Percentiles rank a stretch among this genome's conserved stretches.
Conservation (phyloP, 2,888 invertebrate genomes). For the Leucania comma region DNA sequence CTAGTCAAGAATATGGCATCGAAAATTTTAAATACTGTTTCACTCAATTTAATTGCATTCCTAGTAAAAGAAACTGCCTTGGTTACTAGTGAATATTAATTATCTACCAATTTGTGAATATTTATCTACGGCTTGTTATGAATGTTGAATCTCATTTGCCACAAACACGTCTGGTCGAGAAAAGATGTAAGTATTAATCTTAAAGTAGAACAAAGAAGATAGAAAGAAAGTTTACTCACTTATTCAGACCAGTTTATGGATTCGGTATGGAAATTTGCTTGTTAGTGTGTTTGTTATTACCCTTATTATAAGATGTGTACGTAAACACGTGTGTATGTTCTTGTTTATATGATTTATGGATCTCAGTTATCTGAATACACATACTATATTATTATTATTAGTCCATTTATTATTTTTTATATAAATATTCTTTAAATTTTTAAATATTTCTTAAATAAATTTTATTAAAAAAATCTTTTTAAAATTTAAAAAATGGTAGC, state of each 20-base stretch:
- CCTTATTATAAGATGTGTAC: no score
- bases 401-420: no score
- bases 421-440: no score
- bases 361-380: no score
- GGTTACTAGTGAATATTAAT: constrained; percentile 4
- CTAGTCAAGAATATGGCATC: no score
- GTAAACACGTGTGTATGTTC: no score
- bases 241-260: neutral
- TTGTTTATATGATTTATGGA: no score
- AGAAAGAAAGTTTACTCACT: neutral
- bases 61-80: neutral
- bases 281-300: no score
- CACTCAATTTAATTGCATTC: neutral
- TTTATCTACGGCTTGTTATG: neutral
- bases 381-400: no score
- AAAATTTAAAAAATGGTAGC: no score
- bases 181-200: neutral
- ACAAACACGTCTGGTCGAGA: constrained; percentile 1
- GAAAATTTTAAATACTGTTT: neutral
- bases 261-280: neutral
- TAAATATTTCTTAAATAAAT: no score
- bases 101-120: neutral
- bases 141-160: neutral
- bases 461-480: no score
- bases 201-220: neutral